Evolutionary conservation across 2,888 invertebrate species (phyloP).

Genomic region (Apodemia mormo): DNA sequence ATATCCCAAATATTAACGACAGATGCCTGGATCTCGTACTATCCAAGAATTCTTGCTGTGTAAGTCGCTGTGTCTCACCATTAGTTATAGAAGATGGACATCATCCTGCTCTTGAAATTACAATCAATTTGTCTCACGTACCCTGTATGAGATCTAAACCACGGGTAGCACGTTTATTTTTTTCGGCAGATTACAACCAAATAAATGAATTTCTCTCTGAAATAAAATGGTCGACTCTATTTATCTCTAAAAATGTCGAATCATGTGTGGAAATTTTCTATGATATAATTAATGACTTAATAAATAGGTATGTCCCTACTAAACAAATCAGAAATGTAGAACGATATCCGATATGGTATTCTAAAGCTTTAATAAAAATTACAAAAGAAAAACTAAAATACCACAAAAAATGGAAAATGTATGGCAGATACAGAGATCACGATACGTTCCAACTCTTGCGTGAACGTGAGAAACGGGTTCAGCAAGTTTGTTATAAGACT

Average conservation of each 20-base stretch:
- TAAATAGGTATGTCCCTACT: background rate
- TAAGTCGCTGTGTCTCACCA: background rate
- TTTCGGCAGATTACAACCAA: background rate
- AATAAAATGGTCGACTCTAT: background rate
- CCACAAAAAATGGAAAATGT: background rate
- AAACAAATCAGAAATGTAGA: background rate
- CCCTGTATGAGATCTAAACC: background rate
- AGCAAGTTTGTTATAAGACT: slow-evolving; percentile 8
- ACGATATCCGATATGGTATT: background rate
- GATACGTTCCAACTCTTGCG: background rate
- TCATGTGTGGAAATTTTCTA: background rate
- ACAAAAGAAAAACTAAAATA: slow-evolving; percentile 1
- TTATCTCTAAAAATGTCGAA: background rate
- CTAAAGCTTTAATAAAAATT: background rate
- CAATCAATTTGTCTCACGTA: background rate
- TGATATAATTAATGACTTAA: background rate
- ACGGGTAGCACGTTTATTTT: background rate
- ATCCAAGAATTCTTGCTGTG: background rate
- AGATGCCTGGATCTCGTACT: background rate
- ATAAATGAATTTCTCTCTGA: background rate
- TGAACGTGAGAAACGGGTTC: background rate
- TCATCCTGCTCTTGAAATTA: background rate
- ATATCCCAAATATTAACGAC: background rate
- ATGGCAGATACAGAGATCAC: background rate
- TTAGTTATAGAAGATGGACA: background rate